Conservation (phyloP, 2,113 vertebrate genomes). For the Hucho hucho region DNA sequence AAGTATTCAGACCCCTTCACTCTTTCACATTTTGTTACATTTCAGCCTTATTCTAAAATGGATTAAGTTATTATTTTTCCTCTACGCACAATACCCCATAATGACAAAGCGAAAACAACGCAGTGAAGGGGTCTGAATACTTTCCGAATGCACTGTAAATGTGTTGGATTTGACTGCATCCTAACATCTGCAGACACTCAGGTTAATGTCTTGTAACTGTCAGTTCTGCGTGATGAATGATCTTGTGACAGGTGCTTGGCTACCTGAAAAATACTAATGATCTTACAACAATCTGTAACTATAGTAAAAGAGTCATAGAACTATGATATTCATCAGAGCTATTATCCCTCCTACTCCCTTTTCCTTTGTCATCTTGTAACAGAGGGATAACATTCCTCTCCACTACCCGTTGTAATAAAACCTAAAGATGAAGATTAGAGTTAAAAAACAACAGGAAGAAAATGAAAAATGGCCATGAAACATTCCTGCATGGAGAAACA, state of each 20-base stretch:
- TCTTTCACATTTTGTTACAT: too few relatives aligned
- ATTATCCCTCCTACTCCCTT: neutral
- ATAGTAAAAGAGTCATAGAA: neutral
- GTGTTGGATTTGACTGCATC: too few relatives aligned
- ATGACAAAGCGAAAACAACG: too few relatives aligned
- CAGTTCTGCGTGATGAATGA: too few relatives aligned
- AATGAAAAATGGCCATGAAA: slow-evolving; percentile 30
- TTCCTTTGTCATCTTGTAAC: slow-evolving; percentile 8
- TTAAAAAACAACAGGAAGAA: slow-evolving; percentile 26
- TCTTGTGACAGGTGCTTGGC: neutral
- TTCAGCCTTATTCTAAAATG: too few relatives aligned
- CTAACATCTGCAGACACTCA: too few relatives aligned
- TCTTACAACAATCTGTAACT: neutral
- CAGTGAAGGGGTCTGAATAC: too few relatives aligned
- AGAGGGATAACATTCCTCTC: slow-evolving; percentile 12
- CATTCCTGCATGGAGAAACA: slow-evolving; percentile 54
- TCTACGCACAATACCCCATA: too few relatives aligned
- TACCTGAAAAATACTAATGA: neutral
- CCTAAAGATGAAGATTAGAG: slow-evolving; percentile 16
- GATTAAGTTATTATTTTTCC: too few relatives aligned
- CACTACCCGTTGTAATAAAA: slow-evolving; percentile 14
- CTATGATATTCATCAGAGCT: neutral
- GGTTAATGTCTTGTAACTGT: too few relatives aligned
- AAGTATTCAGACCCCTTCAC: too few relatives aligned
- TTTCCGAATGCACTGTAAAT: too few relatives aligned